Conservation (phyloP, 2,797 vertebrate species). For the Darevskia mixta region DNA sequence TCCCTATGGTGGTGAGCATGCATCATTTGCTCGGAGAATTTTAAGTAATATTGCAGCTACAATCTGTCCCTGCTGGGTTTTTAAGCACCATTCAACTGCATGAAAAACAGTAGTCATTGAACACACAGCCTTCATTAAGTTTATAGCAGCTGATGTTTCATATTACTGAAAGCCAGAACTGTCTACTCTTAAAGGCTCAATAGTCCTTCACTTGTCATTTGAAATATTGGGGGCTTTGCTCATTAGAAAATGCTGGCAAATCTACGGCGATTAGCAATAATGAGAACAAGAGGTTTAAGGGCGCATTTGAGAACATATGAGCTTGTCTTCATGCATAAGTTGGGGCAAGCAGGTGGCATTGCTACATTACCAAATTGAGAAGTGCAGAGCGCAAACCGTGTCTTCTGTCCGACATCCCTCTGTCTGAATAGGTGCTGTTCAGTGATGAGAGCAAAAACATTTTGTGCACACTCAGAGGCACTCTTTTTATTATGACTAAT, state of each 20-base stretch:
- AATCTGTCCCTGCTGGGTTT: slow-evolving; percentile 12
- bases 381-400: no score
- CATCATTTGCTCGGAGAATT: background rate
- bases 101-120: background rate
- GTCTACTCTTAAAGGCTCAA: background rate
- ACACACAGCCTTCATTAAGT: background rate
- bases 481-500: background rate
- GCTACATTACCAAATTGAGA: background rate
- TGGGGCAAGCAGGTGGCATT: no score
- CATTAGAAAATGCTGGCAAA: background rate
- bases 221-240: background rate
- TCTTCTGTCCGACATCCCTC: background rate
- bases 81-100: background rate
- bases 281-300: background rate
- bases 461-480: background rate
- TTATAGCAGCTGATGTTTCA: background rate
- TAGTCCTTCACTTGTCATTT: background rate
- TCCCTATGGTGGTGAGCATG: background rate
- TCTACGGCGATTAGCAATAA: background rate
- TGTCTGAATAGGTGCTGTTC: background rate
- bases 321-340: background rate
- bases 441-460: background rate
- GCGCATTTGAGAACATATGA: background rate
- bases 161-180: slow-evolving; percentile 2
- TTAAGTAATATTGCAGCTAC: background rate